Percentiles rank a stretch among this genome's conserved stretches.
These are phyloP conservation scores for Neomonachus schauinslandi DNA, from an alignment of 2,113 vertebrate genomes.

Conservation along the genomic window DNA sequence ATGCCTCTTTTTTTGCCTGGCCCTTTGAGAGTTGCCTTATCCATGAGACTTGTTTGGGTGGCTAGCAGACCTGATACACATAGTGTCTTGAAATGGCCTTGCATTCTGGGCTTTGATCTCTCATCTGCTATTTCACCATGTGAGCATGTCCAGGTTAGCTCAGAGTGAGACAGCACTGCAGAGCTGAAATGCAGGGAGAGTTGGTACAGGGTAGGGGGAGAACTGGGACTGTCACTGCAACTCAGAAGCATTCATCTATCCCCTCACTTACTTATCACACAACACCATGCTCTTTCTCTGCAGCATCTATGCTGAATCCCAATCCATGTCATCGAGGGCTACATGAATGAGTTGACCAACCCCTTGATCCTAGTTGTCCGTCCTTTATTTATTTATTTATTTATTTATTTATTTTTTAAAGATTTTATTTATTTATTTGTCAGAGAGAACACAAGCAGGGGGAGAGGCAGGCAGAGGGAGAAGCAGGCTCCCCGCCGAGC, in stretches of 20 bases:
- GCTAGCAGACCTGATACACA: background rate
- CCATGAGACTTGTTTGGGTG: background rate
- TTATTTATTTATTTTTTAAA: too few relatives aligned
- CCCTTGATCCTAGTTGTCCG: background rate
- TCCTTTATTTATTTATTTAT: too few relatives aligned
- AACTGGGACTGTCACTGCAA: background rate
- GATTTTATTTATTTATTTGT: too few relatives aligned
- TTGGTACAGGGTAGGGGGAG: rapidly evolving
- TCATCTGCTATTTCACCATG: background rate
- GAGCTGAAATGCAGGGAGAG: background rate
- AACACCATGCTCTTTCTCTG: background rate
- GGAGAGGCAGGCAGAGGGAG: too few relatives aligned
- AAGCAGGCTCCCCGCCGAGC: too few relatives aligned
- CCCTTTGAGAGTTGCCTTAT: background rate
- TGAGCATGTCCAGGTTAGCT: background rate
- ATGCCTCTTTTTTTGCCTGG: background rate
- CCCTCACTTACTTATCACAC: rapidly evolving
- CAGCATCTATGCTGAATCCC: background rate
- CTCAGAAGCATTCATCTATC: background rate
- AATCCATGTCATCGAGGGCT: background rate
- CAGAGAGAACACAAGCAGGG: too few relatives aligned
- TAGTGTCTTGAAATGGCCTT: background rate
- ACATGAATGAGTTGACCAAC: too few relatives aligned
- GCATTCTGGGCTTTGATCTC: background rate
- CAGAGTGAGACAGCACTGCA: background rate